These are phyloP conservation scores for Drosophila aff. DNA, from an alignment of 1,140 invertebrate genomes.

Conservation along the genomic window DNA sequence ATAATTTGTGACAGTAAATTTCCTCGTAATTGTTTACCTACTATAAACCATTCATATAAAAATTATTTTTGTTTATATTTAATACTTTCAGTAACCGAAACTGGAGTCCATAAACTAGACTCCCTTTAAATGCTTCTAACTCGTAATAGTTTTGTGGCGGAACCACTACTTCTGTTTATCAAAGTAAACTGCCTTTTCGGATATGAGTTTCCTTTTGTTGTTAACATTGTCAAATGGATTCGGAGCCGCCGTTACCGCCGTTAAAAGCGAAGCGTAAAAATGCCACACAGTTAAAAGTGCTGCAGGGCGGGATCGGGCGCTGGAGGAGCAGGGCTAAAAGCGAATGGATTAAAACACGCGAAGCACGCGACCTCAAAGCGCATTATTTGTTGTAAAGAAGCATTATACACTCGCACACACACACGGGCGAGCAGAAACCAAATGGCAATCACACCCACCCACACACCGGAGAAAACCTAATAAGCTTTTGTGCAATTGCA, in stretches of 20 bases:
- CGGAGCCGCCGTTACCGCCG: conserved; percentile 28
- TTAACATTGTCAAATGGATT: conserved; percentile 54
- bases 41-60: not conserved
- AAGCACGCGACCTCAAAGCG: conserved; percentile 73
- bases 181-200: conserved; percentile 45
- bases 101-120: not conserved
- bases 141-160: conserved; percentile 17
- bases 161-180: conserved; percentile 37
- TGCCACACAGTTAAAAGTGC: conserved; percentile 36
- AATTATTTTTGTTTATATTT: not conserved
- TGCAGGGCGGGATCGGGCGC: conserved; percentile 9
- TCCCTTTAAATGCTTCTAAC: conserved; percentile 4
- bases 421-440: conserved; percentile 16
- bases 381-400: conserved; percentile 68
- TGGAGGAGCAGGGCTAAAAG: conserved; percentile 31
- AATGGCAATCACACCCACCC: conserved; percentile 47
- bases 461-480: conserved; percentile 52
- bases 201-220: conserved; percentile 42
- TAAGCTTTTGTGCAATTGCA: conserved; percentile 82
- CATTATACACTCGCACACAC: conserved; percentile 51
- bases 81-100: not conserved
- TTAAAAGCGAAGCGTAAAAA: conserved; percentile 46
- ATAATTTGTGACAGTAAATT: not conserved
- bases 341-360: conserved; percentile 52
- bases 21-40: not conserved